Base-by-base conservation (phyloP, 1,140 invertebrate species). In the Diprion similis region DNA sequence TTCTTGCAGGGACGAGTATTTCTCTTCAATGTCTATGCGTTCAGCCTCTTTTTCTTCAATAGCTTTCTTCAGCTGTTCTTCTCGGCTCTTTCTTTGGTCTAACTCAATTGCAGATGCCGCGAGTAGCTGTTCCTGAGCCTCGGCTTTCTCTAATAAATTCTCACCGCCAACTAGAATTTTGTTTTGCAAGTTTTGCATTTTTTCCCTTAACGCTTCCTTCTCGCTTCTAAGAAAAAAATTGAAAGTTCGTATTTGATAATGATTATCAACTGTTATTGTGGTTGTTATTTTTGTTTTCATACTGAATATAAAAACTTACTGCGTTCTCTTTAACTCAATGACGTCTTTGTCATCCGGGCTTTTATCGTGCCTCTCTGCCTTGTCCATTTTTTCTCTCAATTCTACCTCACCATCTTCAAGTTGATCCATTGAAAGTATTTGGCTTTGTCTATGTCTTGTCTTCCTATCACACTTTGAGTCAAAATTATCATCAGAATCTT, bases 131-230 rank as follows among this genome's bases (percentile, higher is more conserved):
- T 99, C 96, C 83, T 99, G 98, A 10, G 95, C 92, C 86, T 99
- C 96, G 0, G 97, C 98, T 84, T 99, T 99, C 85, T 99, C 98
- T 72, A 99, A 90, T 10, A 99, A 90, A 90, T 99, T 99, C 88
- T 99, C 98, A 9, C 98, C 99, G 1, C 99, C 99, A 10, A 99
- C 95, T 19, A 99, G 91, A 70, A 99, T 98, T 85, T 98, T 97
- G 73, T 96, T 97, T 85, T 99, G 97, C 68, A 99, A 91, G 19
- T 94, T 93, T 76, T 94, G 91, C 71, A 99, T 91, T 84, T 98
- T 98, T 74, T 96, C 92, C 74, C 94, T 92, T 8, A 99, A 85
- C 78, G 91, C 92, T 81, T 91, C 94, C 87, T 92, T 95, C 86
- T 92, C 95, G 86, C 86, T 93, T 89, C 89, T 94, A 86, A 10